Percentiles rank a stretch among this genome's conserved stretches.
These are phyloP conservation scores for Microctenopoma lineatum DNA, from an alignment of 2,797 vertebrate species.

Conservation along the genomic window DNA sequence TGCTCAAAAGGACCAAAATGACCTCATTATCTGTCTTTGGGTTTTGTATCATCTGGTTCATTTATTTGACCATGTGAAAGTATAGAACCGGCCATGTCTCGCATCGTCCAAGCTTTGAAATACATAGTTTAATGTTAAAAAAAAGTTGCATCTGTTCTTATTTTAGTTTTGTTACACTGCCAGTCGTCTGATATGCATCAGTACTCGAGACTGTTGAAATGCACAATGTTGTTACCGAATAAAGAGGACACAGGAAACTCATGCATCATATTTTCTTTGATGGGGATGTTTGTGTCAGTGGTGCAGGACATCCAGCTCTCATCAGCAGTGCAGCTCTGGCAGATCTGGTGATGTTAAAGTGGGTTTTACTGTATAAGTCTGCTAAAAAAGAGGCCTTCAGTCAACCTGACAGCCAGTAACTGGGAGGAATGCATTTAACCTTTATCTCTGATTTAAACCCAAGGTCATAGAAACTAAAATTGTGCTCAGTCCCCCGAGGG, in stretches of 20 bases:
- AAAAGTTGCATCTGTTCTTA: conserved; percentile 30
- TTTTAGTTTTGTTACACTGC: conserved; percentile 24
- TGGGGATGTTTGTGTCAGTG: conserved; percentile 36
- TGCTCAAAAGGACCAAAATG: conserved; percentile 13
- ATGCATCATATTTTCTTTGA: conserved; percentile 25
- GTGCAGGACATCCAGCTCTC: conserved; percentile 11
- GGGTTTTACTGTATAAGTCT: background rate
- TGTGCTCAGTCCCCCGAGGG: background rate
- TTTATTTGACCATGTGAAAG: conserved; percentile 10
- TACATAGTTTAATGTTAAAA: conserved; percentile 32
- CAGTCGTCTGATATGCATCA: conserved; percentile 10
- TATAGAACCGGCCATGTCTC: conserved; percentile 21
- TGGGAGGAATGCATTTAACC: background rate
- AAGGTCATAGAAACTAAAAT: background rate
- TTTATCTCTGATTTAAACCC: background rate
- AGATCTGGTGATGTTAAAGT: conserved; percentile 20
- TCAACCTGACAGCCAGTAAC: background rate
- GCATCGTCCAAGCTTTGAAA: background rate
- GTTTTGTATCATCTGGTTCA: background rate
- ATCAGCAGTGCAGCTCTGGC: conserved; percentile 42
- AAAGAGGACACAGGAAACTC: conserved; percentile 47
- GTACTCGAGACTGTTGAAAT: conserved; percentile 11
- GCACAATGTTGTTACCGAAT: conserved; percentile 33
- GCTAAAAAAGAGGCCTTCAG: background rate
- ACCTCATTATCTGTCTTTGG: background rate